Evolutionary conservation across 2,888 invertebrate genomes (phyloP).

Genomic region (Sphaerophoria taeniata): DNA sequence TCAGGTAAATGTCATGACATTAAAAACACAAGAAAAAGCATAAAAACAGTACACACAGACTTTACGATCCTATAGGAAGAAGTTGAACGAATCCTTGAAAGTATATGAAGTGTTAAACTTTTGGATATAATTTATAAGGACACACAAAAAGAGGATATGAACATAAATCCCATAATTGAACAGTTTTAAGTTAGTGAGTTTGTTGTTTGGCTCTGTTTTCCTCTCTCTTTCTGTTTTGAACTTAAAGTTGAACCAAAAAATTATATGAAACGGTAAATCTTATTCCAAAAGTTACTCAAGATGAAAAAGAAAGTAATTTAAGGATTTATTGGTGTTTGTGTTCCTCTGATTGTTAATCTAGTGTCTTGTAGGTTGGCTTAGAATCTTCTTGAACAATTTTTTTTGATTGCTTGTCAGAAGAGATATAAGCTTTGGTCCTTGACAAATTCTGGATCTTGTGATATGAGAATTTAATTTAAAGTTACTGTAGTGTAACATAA

Average conservation of each 20-base stretch:
- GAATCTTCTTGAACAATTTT: not conserved
- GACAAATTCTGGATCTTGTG: constrained; percentile 22
- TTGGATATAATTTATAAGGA: constrained; percentile 8
- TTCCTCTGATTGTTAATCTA: not conserved
- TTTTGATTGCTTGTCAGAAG: constrained; percentile 39
- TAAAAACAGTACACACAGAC: constrained; percentile 1
- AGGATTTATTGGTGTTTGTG: constrained; percentile 7
- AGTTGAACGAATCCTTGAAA: constrained; percentile 2
- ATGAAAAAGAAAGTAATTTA: constrained; percentile 55
- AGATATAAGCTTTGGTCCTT: constrained; percentile 30
- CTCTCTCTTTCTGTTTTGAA: no score
- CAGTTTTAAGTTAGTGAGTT: constrained; percentile 40
- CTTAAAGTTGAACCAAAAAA: not conserved
- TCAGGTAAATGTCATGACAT: constrained; percentile 47
- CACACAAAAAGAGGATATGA: constrained; percentile 17
- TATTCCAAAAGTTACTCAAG: constrained; percentile 28
- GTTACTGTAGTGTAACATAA: constrained; percentile 39
- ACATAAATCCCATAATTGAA: constrained; percentile 62
- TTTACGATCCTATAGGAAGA: not conserved
- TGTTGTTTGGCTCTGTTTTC: constrained; percentile 11
- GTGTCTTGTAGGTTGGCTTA: not conserved
- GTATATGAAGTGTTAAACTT: constrained; percentile 37
- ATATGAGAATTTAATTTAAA: constrained; percentile 56
- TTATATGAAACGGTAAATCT: constrained; percentile 11
- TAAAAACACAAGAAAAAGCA: not conserved